Evolutionary conservation across 2,113 vertebrate species (phyloP).

Genomic region (Scartelaos histophorus): DNA sequence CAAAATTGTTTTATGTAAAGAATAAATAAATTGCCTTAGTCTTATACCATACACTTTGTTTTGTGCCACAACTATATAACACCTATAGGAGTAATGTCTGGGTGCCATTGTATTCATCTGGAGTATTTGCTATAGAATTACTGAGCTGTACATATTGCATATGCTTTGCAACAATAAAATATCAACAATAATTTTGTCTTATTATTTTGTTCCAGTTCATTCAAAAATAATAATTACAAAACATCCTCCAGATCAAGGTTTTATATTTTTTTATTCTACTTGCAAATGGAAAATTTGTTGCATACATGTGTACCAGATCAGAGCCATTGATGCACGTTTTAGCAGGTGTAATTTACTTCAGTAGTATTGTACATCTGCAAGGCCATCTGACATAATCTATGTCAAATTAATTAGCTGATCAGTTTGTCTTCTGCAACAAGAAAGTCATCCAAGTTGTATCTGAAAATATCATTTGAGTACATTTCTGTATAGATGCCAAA

Average conservation of each 20-base stretch:
- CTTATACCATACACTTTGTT: not conserved
- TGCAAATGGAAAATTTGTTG: no score
- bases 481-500: no score
- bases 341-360: no score
- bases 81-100: not conserved
- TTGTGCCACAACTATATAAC: not conserved
- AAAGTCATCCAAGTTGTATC: no score
- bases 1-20: conserved; percentile 3
- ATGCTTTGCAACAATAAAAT: conserved; percentile 9
- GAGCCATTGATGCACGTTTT: no score
- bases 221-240: not conserved
- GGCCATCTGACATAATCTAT: no score
- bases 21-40: conserved; percentile 8
- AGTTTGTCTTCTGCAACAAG: no score
- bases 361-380: no score
- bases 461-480: no score
- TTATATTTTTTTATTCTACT: not conserved
- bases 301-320: not conserved
- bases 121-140: not conserved
- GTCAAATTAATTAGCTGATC: no score
- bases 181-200: not conserved
- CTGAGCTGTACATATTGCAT: conserved; percentile 2
- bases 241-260: not conserved
- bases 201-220: not conserved
- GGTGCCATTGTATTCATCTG: not conserved